These are phyloP conservation scores for Lacanobia wlatinum DNA, from an alignment of 2,888 invertebrate species.

Conservation along the genomic window DNA sequence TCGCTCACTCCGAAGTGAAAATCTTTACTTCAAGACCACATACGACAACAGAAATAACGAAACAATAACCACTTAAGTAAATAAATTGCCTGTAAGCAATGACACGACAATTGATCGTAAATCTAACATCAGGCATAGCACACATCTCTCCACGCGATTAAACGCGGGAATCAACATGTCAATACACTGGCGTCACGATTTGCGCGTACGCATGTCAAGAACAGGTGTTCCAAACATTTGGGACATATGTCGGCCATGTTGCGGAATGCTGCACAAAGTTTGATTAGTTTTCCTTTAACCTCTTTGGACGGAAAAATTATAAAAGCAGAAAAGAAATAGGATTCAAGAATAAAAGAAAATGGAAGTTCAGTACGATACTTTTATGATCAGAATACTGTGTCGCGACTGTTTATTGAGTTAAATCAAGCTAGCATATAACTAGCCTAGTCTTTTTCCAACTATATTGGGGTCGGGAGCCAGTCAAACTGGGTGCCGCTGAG, in stretches of 20 bases:
- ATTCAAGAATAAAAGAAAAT: too few relatives aligned
- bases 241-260: not conserved
- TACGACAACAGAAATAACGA: not conserved
- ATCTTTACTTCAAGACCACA: constrained; percentile 6
- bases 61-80: constrained; percentile 26
- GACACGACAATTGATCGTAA: constrained; percentile 56
- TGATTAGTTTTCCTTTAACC: too few relatives aligned
- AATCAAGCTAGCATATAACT: too few relatives aligned
- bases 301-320: too few relatives aligned
- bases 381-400: too few relatives aligned
- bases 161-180: constrained; percentile 51
- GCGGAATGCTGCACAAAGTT: too few relatives aligned
- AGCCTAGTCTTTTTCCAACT: too few relatives aligned
- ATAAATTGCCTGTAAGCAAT: constrained; percentile 24
- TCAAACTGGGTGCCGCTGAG: too few relatives aligned
- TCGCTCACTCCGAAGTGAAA: not conserved
- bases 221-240: constrained; percentile 20
- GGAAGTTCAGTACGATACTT: too few relatives aligned
- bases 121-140: constrained; percentile 28
- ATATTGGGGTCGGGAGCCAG: too few relatives aligned
- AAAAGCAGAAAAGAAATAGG: too few relatives aligned
- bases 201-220: constrained; percentile 49
- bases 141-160: constrained; percentile 38
- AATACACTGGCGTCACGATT: constrained; percentile 37
- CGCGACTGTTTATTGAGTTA: too few relatives aligned